Evolutionary conservation across 2,888 invertebrate genomes (phyloP), one percentile per base, ranked within the genome.

Genomic region (Torymus texanus): DNA sequence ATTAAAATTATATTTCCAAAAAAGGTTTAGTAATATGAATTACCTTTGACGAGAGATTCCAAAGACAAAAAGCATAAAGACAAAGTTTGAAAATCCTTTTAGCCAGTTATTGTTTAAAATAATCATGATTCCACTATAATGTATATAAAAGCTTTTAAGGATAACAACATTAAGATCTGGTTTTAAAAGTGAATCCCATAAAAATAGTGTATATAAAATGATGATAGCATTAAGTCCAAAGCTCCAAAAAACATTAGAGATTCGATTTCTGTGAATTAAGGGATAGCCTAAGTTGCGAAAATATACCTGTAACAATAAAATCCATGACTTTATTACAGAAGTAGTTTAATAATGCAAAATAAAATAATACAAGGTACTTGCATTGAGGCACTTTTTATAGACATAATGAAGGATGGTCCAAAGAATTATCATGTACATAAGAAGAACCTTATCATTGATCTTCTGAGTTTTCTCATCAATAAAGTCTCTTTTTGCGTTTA

Each of bases 351-450:
- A 21, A 5, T 56, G 56, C 68, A 18, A 56, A 80, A 58, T 51
- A n/a, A 65, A 4, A n/a, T 50, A 24, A 41, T 66, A 18, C 4
- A 29, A 29, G 29, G 4, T 24, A 63, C 82, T 77, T 63, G 82
- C 83, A 78, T 82, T 79, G 18, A 82, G 78, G 78, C 80, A 82
- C 80, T 82, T 82, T 72, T 81, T 77, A 68, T 73, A 79, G n/a
- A 71, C 21, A n/a, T 14, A 58, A 75, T 78, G 75, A 14, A 82
- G 56, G 24, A 81, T 62, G 3, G 62, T 74, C 81, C 78, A 82
- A 1, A 65, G n/a, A n/a, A 82, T 51, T 50, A 79, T 41, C 70
- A 81, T 81, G 10, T 70, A 75, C 12, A 78, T 24, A 50, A 79
- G 10, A 18, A 65, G 5, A 65, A 76, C 65, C 59, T 70, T 76